Evolutionary conservation across 1,140 invertebrate genomes (phyloP), one percentile per base, ranked within the genome.

Genomic region (Stegodyphus dumicola): DNA sequence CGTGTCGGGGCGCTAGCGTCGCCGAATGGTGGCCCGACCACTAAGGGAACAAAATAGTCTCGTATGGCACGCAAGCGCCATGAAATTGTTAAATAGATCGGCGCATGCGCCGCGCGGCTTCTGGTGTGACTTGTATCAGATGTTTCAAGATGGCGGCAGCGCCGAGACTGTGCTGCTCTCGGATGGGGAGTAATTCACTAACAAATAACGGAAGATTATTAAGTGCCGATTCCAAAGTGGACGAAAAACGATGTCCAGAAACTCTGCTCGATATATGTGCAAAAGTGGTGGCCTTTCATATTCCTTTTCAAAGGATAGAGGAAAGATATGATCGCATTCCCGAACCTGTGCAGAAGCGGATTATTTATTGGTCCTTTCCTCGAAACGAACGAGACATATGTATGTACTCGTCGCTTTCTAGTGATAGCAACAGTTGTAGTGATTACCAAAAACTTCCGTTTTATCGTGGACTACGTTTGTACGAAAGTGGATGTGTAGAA

Each of bases 331-430:
- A 95, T 89, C 93, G 95, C 88, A 96, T 96, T 90, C 95, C 95
- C 65, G 95, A 96, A 91, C 95, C 95, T 85, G 95, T 96, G 89
- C 95, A 96, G 90, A 93, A 94, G 85, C 92, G 95, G 89, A 95
- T 96, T 89, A 95, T 96, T 89, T 96, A 94, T 92, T 96, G 95
- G 95, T 95, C 95, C 78, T 96, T 96, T 91, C 95, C 95, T 86
- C 91, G 95, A 88, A 94, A 96, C 91, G 95, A 96, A 91, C 92
- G 94, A 88, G 95, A 96, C 91, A 96, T 96, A 90, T 95, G 94
- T 90, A 96, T 96, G 95, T 96, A 96, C 91, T 95, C 95, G 80
- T 96, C 95, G 87, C 93, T 96, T 90, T 93, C 94, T 90, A 83
- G 85, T 88, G 88, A 84, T 90, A 91, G 86, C 90, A 87, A 76